Base-by-base conservation (phyloP, 92 coral and sea anemone species). In the Phymanthus crucifer region DNA sequence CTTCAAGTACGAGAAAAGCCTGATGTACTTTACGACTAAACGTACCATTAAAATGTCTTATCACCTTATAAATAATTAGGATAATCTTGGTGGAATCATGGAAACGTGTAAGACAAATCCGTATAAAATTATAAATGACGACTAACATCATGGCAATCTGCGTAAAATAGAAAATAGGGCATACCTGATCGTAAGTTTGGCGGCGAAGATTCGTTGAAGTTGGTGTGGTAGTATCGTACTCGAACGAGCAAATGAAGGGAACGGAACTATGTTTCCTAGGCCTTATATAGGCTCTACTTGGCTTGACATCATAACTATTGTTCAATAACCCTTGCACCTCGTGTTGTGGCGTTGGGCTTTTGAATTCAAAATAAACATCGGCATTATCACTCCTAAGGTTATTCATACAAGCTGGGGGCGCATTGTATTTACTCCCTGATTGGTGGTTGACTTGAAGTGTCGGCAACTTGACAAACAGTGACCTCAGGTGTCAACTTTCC, bases 401-500 rank as follows among this genome's bases (percentile, higher is more conserved):
- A 29, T 66, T 29, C 16, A 66, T 29, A 66, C n/a, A 66, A 36
- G 71, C 37, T 29, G 71, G 37, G 71, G 71, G 37, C 31, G 23
- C 71, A 18, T 23, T 66, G 37, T 66, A 29, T 4, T 66, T 18
- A 66, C 31, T 12, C 14, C 71, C 38, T 34, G 31, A 34, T 31
- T 0, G 31, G 31, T 12, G 71, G 16, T 38, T 66, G 31, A 66
- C 71, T n/a, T 17, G 71, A 66, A 9, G 24, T 66, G 71, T 66
- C 31, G 2, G 71, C 11, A 23, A 38, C 38, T 66, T 6, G 38
- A 29, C 71, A 27, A 66, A 66, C 71, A 66, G 40, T 34, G 37
- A 29, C 71, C 31, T 29, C 16, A 27, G 71, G 37, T 66, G 71
- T 66, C 6, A 66, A 66, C 38, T 66, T 66, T 66, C 31, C 71